These are phyloP conservation scores for Trinectes maculatus DNA, from an alignment of 2,113 vertebrate species.

Conservation along the genomic window DNA sequence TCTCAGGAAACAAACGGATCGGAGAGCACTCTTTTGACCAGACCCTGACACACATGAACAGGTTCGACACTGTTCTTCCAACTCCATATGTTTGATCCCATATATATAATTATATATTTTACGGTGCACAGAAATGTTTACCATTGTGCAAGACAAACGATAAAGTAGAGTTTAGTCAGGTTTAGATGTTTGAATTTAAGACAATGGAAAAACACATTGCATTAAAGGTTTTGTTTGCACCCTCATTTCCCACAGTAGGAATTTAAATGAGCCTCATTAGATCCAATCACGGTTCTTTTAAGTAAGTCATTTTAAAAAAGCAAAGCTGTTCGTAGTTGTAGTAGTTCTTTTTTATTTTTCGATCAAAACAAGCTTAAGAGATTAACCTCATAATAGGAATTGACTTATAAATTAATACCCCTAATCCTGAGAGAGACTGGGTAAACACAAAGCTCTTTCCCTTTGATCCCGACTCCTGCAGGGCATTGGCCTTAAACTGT, in stretches of 20 bases:
- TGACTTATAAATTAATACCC: not conserved
- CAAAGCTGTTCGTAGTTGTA: not conserved
- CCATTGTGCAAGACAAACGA: no score
- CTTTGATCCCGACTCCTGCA: conserved; percentile 60
- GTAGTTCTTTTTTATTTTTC: conserved; percentile 1
- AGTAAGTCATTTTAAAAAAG: not conserved
- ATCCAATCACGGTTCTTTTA: no score
- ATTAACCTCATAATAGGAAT: not conserved
- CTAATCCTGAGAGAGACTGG: not conserved
- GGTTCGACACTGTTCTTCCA: conserved; percentile 73
- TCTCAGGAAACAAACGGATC: conserved; percentile 98
- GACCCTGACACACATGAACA: conserved; percentile 98
- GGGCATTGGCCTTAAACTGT: conserved; percentile 98
- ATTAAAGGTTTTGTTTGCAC: not conserved
- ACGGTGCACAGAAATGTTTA: no score
- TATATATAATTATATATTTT: not conserved
- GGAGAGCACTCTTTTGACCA: conserved; percentile 98
- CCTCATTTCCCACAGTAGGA: not conserved
- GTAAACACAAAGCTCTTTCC: not conserved
- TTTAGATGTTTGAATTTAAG: not conserved
- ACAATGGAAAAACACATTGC: no score
- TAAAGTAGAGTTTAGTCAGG: not conserved
- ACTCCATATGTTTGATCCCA: not conserved
- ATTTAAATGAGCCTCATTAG: not conserved
- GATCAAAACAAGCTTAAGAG: not conserved